Conservation (phyloP, 2,888 invertebrate genomes). For the Patella depressa region DNA sequence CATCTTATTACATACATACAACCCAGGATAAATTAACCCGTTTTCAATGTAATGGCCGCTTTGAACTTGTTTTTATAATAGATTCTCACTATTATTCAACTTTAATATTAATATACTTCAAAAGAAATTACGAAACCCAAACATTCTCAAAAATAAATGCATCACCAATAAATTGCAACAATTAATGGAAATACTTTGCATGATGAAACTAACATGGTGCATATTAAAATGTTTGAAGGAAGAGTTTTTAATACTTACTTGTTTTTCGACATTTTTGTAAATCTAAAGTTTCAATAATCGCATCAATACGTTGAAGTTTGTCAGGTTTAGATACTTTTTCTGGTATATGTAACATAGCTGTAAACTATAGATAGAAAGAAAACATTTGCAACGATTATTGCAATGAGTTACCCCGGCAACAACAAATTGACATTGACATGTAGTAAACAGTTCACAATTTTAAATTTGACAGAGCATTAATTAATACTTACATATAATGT, state of each 20-base stretch:
- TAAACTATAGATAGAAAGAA: constrained; percentile 73
- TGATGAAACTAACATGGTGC: not conserved
- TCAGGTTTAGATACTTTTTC: constrained; percentile 79
- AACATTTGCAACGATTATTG: not conserved
- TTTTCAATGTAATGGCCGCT: no score
- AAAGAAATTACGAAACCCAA: not conserved
- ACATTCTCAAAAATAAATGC: not conserved
- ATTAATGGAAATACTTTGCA: not conserved
- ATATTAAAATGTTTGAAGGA: not conserved
- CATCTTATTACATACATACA: no score
- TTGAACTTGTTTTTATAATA: no score
- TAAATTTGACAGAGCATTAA: not conserved
- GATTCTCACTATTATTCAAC: no score
- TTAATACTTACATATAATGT: constrained; percentile 77
- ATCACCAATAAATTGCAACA: no score
- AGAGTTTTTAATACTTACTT: constrained; percentile 73
- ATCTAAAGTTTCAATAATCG: constrained; percentile 83
- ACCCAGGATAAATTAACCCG: no score
- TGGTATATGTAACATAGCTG: constrained; percentile 78
- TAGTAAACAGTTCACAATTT: not conserved
- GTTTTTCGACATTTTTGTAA: constrained; percentile 83
- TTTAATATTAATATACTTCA: not conserved
- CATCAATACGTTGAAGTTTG: constrained; percentile 84
- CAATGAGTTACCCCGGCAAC: not conserved
- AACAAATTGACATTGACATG: not conserved